Base-by-base conservation (phyloP, 2,797 vertebrate genomes). In the Champsocephalus gunnari region DNA sequence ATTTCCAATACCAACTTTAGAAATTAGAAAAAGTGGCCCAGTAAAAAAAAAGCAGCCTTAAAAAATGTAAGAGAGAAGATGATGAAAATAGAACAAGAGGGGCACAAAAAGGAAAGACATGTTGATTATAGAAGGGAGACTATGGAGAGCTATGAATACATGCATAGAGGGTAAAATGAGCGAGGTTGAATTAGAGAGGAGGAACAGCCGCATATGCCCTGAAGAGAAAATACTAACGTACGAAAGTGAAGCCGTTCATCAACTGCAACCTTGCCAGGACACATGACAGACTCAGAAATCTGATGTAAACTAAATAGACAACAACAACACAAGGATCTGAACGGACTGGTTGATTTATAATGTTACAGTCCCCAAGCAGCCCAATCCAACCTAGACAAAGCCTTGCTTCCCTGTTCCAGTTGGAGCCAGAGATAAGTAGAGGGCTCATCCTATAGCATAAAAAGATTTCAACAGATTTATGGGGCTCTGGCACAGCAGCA, bases 381-480 rank as follows among this genome's bases (percentile, higher is more conserved):
- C 28, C 28, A 61, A 68, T 76, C 66, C 44, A 61, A 70, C 51
- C 41, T 5, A 9, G 57, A 73, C 69, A 67, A 54, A 60, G 41
- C 47, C 61, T 45, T 59, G 60, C 79, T 87, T 82, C 66, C 62
- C 55, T 73, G 84, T 63, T 32, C 57, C 71, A 47, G 55, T 66
- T 32, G 65, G 56, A 85, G 81, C 75, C 69, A 32, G 71, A 76
- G 82, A 88, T 84, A 83, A 87, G 75, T 47, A 70, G 45, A 67
- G 45, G 62, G 62, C 63, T 86, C 82, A 83, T 71, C 82, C 81
- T 71, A 79, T 43, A 57, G 78, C 72, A 83, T 88, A 74, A 88
- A 87, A 71, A 74, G 76, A 88, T 88, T 88, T 89, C 74, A 32
- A 41, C 80, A 80, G 83, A 89, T 83, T 82, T 83, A 80, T 47